Conservation (phyloP, 2,888 invertebrate genomes). For the Aleiodes leptofemur region DNA sequence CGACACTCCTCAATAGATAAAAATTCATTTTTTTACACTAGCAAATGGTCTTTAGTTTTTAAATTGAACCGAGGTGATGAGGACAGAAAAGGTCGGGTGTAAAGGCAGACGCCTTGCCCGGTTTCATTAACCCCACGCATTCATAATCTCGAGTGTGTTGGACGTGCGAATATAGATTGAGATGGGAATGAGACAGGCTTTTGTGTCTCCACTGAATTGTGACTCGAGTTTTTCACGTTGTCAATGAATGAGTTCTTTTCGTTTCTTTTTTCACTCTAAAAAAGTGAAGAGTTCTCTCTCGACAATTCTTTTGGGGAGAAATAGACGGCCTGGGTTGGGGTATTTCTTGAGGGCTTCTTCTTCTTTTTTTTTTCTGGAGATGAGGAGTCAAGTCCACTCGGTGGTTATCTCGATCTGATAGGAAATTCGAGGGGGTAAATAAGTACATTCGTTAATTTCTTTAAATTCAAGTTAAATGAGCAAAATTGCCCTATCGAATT, state of each 20-base stretch:
- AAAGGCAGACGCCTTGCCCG: slow-evolving; percentile 72
- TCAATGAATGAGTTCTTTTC: slow-evolving; percentile 55
- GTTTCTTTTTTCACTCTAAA: slow-evolving; percentile 9
- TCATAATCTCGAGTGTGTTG: slow-evolving; percentile 75
- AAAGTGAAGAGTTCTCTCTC: slow-evolving; percentile 5
- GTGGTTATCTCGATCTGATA: slow-evolving; percentile 23
- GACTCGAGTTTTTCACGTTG: slow-evolving; percentile 55
- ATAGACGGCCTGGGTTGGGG: slow-evolving; percentile 4
- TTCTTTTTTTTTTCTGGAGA: background rate
- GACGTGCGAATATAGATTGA: slow-evolving; percentile 76
- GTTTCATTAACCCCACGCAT: slow-evolving; percentile 74
- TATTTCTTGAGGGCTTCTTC: slow-evolving; percentile 9
- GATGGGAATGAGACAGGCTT: slow-evolving; percentile 74
- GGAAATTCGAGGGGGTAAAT: slow-evolving; percentile 20
- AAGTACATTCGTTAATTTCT: slow-evolving; percentile 10
- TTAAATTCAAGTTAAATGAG: slow-evolving; percentile 52
- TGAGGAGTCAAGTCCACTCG: slow-evolving; percentile 26
- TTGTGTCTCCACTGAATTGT: slow-evolving; percentile 67
- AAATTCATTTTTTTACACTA: background rate
- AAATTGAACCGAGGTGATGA: slow-evolving; percentile 17
- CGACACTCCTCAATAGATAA: background rate
- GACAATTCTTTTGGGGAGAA: slow-evolving; percentile 11
- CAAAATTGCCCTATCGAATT: background rate
- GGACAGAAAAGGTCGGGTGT: slow-evolving; percentile 59
- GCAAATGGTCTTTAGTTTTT: background rate